Base-by-base conservation (phyloP, 1,140 invertebrate genomes). In the Pseudomyrmex dendroicus region DNA sequence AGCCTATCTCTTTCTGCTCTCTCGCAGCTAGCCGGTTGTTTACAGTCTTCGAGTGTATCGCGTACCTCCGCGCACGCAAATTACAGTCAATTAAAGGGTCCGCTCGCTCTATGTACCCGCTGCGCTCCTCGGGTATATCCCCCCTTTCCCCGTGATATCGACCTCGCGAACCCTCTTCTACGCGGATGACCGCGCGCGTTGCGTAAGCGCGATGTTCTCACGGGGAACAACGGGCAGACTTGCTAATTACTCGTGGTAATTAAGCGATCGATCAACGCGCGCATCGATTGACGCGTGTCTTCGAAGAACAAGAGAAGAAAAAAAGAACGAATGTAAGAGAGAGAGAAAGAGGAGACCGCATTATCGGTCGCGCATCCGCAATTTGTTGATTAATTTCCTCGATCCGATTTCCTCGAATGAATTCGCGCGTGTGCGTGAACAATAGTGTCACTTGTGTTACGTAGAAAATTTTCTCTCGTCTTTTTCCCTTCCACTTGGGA, bases 21-120 rank as follows among this genome's bases (percentile, higher is more conserved):
- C 77, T 82, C 77, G 20, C 77, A 80, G 74, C 84, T 86, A 72
- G 83, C 57, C 84, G 86, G 86, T 91, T 90, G 90, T 92, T 92
- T 91, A 90, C 90, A 90, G 87, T 90, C 87, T 89, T 83, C 63
- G 84, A 72, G 74, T 74, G 84, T 84, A 84, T 86, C 85, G 89
- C 89, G 85, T 89, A 88, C 84, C 85, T 83, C 83, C 84, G 90
- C 85, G 90, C 90, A 91, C 87, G 88, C 90, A 91, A 91, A 92
- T 92, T 92, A 92, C 85, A 91, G 89, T 91, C 90, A 91, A 92
- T 92, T 91, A 92, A 90, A 91, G 89, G 76, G 35, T 84, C 85
- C 73, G 85, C 87, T 87, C 46, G 66, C 74, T 52, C 74, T 52
- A 68, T 7, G 5, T 68, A 44, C 84, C 88, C 68, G 68, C 70